A percentile compares a stretch with the other conserved stretches of the same genome.
phyloP scores from a whole-genome alignment of 2,797 vertebrate species.

The Oryzias dopingdopingensis region DNA sequence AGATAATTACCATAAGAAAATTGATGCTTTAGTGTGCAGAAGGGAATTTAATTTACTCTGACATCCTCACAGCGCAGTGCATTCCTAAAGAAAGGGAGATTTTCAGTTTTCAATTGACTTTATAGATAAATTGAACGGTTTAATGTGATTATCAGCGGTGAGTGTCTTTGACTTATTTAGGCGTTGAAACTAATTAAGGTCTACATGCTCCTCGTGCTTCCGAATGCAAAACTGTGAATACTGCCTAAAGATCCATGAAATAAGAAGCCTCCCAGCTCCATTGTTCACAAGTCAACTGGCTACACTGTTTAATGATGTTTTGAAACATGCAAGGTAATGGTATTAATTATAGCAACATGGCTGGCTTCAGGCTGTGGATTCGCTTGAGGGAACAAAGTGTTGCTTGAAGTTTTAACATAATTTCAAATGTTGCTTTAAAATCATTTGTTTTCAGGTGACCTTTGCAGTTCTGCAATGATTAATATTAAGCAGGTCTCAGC shows the following conservation, averaged over 20 bases:
- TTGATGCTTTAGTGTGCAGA: conserved; percentile 99
- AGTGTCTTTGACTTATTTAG: conserved; percentile 95
- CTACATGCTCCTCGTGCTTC: conserved; percentile 84
- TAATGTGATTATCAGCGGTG: conserved; percentile 97
- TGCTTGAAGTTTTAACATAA: conserved; percentile 23
- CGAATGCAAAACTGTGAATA: conserved; percentile 83
- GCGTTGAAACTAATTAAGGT: conserved; percentile 94
- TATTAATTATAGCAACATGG: conserved; percentile 73
- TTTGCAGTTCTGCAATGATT: no score
- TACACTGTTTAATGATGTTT: conserved; percentile 70
- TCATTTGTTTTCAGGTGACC: no score
- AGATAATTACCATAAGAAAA: conserved; percentile 99
- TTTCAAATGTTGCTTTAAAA: conserved; percentile 1
- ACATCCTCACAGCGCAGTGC: conserved; percentile 97
- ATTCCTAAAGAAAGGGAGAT: conserved; percentile 96
- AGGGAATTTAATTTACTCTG: conserved; percentile 99
- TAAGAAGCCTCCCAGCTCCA: conserved; percentile 72
- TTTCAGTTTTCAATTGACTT: conserved; percentile 88
- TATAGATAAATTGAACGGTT: conserved; percentile 96
- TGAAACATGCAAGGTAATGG: conserved; percentile 67
- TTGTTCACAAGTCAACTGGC: conserved; percentile 63
- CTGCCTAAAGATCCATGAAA: conserved; percentile 94
- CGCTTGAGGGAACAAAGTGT: conserved; percentile 21
- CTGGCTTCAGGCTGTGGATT: conserved; percentile 18
- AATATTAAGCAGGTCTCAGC: no score